phyloP scores from a whole-genome alignment of 2,888 invertebrate species.

The Allygus modestus region DNA sequence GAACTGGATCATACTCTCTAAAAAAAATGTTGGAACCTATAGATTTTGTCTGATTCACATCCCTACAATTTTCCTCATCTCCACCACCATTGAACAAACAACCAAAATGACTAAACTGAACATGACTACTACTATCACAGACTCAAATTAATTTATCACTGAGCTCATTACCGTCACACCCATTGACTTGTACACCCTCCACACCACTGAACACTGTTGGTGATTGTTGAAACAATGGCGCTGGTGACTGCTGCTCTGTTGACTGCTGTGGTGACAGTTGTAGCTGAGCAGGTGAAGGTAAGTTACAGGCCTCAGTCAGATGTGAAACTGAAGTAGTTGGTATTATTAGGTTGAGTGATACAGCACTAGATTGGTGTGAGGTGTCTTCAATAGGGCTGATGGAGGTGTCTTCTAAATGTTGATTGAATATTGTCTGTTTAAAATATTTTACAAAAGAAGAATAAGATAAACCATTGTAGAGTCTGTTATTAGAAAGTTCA shows the following conservation, averaged over 20 bases:
- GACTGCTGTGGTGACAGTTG: too few species aligned
- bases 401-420: background rate
- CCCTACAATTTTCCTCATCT: conserved; percentile 1
- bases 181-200: background rate
- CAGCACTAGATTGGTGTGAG: background rate
- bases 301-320: background rate
- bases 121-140: background rate
- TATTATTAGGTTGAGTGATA: background rate
- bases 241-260: background rate
- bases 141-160: background rate
- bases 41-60: background rate
- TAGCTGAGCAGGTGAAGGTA: background rate
- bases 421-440: too few species aligned
- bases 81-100: background rate
- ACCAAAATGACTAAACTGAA: background rate
- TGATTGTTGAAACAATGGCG: background rate
- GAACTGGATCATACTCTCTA: conserved; percentile 6
- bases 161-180: background rate
- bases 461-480: too few species aligned
- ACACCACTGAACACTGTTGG: conserved; percentile 7
- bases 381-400: conserved; percentile 3
- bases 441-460: too few species aligned
- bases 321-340: conserved; percentile 3
- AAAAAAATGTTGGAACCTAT: conserved; percentile 13
- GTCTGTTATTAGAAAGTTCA: background rate